Evolutionary conservation across 2,888 invertebrate genomes (phyloP).

Genomic region (Mimumesa dahlbomi): DNA sequence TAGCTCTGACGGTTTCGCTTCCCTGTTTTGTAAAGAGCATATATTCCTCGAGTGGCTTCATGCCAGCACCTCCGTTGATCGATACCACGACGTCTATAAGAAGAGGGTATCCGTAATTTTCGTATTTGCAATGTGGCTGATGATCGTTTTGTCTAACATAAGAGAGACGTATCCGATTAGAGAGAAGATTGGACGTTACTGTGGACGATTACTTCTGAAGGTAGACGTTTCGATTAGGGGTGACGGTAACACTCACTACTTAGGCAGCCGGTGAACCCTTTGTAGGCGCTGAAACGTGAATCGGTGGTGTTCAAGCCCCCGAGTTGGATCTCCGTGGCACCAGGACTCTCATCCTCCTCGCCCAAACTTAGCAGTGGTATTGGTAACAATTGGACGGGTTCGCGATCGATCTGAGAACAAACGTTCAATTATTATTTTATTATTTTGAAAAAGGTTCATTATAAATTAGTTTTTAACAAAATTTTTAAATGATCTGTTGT

Average conservation of each 20-base stretch:
- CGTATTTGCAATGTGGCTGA: conserved; percentile 45
- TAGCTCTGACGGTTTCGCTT: conserved; percentile 92
- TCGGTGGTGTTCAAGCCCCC: conserved; percentile 93
- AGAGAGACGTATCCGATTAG: conserved; percentile 48
- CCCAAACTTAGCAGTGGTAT: conserved; percentile 86
- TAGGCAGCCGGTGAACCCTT: conserved; percentile 93
- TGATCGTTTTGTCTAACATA: conserved; percentile 52
- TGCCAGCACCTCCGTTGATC: conserved; percentile 86
- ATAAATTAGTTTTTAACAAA: no score
- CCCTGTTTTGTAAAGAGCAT: conserved; percentile 94
- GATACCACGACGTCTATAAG: conserved; percentile 90
- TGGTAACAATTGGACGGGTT: conserved; percentile 86
- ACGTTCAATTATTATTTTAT: not conserved
- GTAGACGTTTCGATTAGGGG: conserved; percentile 11
- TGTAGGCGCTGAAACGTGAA: conserved; percentile 90
- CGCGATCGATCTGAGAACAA: conserved; percentile 85
- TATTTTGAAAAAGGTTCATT: no score
- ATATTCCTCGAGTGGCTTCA: conserved; percentile 95
- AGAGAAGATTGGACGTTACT: conserved; percentile 16
- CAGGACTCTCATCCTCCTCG: conserved; percentile 81
- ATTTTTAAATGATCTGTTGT: no score
- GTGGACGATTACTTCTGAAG: conserved; percentile 17
- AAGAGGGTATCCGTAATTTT: conserved; percentile 53
- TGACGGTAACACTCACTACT: conserved; percentile 86
- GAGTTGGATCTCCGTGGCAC: conserved; percentile 91